Evolutionary conservation across 2,797 vertebrate genomes (phyloP), one percentile per base, ranked within the genome.

Genomic region (Microctenopoma stevenorrisi): DNA sequence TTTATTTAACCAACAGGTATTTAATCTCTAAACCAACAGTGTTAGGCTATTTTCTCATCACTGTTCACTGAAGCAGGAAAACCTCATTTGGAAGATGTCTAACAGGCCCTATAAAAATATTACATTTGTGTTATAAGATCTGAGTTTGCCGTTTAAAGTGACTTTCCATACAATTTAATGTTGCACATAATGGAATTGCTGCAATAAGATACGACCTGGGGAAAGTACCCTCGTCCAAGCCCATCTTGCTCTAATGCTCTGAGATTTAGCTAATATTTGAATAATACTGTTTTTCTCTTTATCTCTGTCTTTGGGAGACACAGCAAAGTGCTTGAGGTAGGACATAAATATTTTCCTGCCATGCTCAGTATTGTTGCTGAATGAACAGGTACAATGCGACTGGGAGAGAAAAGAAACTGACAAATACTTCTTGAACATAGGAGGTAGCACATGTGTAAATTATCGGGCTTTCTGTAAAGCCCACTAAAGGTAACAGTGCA

Each of bases 161-260:
- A 53, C 33, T 84, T 82, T 86, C 69, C 83, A 84, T 84, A 67
- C 51, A 51, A 11, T n/a, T 52, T 25, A 49, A 44, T 1, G 64
- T 79, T 85, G 47, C 58, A 61, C 8, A 26, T 55, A 26, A 25
- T 51, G 3, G 7, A 2, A 44, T 46, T 28, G 25, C n/a, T 55
- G 37, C 28, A 55, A 11, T 58, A 12, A 12, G 68, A 56, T 16
- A 13, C 52, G 15, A 59, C 4, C 4, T 4, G 51, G 53, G 53
- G 73, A 56, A 82, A 64, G 64, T 52, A 51, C 67, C 44, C 30
- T 1, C 10, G 14, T 55, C 43, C 3, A 13, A 0, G 0, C 5
- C 33, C 37, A 22, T 64, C 16, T 35, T 26, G 10, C 14, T 48
- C 14, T 76, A 69, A 72, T 49, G 40, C 68, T 75, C 57, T 44